Conservation (phyloP, 2,113 vertebrate species). For the Cacatua alba region DNA sequence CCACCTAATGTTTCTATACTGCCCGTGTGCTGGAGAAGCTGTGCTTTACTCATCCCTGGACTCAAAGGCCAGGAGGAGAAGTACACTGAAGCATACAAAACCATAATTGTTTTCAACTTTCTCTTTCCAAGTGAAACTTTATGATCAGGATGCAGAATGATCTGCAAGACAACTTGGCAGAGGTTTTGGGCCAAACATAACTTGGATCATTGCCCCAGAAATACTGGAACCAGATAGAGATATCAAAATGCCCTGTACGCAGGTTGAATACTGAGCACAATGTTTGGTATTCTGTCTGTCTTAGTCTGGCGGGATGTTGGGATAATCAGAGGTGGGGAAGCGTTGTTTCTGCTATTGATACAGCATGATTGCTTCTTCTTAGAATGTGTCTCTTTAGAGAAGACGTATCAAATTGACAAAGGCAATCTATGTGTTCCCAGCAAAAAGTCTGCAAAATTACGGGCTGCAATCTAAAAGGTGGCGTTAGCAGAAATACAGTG, state of each 20-base stretch:
- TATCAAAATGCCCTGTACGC: conserved; percentile 13
- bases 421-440: conserved; percentile 8
- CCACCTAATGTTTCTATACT: neutral
- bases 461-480: neutral
- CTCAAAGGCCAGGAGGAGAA: neutral
- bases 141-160: neutral
- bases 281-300: conserved; percentile 52
- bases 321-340: conserved; percentile 31
- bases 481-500: neutral
- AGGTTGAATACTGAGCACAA: conserved; percentile 32
- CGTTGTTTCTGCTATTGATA: conserved; percentile 40
- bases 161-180: conserved; percentile 31
- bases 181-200: conserved; percentile 21
- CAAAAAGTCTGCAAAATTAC: conserved; percentile 41
- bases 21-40: neutral
- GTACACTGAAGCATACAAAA: neutral
- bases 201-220: neutral
- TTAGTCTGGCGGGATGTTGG: conserved; percentile 50
- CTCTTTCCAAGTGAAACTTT: conserved; percentile 7
- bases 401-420: neutral
- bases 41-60: neutral
- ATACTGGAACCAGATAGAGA: neutral
- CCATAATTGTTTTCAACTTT: neutral
- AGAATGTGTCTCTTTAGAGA: neutral
- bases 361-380: neutral